Base-by-base conservation (phyloP, 2,113 vertebrate genomes). In the Butorides virescens region DNA sequence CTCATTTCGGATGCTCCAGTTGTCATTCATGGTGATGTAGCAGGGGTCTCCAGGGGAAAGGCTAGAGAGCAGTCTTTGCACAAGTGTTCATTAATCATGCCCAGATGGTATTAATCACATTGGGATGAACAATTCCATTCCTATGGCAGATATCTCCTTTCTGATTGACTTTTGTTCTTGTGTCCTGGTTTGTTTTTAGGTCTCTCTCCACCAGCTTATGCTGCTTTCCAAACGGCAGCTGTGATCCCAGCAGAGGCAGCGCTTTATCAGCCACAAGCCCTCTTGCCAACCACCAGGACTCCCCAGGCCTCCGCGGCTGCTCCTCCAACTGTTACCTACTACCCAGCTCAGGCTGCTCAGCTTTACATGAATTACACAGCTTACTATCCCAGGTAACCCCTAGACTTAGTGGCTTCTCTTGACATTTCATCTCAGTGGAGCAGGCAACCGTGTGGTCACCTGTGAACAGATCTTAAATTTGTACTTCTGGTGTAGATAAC, bases 331-430 rank as follows among this genome's bases (percentile, higher is more conserved):
- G 98, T 99, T 94, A 98, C 99, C 83, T 99, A 99, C 96, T 99
- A 99, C 94, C 98, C 99, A 47, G 98, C 99, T 29, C 99, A 99
- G 58, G 98, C 99, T 37, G 98, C 98, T 93, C 98, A 99, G 86
- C 98, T 99, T 62, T 99, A 99, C 73, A 99, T 99, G 99, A 99
- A 99, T 97, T 99, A 99, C 98, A 99, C 99, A 6, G 98, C 99
- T 27, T 99, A 99, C 95, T 99, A 99, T 79, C 99, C 99, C 97
- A 99, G 99, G 99, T 99, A 97, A 72, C 30, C 63, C 36, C 1
- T 3, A 52, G 37, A 27, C 16, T 27, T 26, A 15, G 30, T 20
- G 39, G 20, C 47, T 70, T 29, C 58, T 77, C 32, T 46, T 71
- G 21, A 17, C 11, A 2, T 53, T 50, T 39, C 49, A n/a, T 42